A percentile compares a stretch with the other conserved stretches of the same genome.
Conservation (phyloP, 53 echinoderm and acorn worm species). For the Glandiceps talaboti region DNA sequence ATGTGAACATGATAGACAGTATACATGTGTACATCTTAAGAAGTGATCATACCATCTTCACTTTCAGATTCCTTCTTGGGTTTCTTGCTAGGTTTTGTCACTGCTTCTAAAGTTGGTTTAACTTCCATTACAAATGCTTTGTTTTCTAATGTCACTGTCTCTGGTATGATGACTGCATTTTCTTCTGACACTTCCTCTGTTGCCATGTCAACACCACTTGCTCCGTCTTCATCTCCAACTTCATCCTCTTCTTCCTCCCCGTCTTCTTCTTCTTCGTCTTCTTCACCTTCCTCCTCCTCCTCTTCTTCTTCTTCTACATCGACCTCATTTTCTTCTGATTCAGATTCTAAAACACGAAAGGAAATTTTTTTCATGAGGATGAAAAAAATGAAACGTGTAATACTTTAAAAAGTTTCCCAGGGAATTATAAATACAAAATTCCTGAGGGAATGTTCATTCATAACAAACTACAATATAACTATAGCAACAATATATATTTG, state of each 20-base stretch:
- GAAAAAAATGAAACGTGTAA: too few species aligned
- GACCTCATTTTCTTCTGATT: not conserved
- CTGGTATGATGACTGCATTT: conserved; percentile 2
- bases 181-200: conserved; percentile 25
- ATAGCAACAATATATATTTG: too few species aligned
- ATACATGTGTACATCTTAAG: too few species aligned
- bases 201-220: not conserved
- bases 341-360: too few species aligned
- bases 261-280: not conserved
- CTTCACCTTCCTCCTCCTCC: not conserved
- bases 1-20: too few species aligned
- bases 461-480: too few species aligned
- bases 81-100: conserved; percentile 8
- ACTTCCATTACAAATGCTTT: not conserved
- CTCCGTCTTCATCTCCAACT: not conserved
- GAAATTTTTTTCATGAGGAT: too few species aligned
- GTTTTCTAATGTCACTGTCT: not conserved
- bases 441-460: too few species aligned
- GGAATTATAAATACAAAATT: too few species aligned
- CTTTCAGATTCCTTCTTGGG: conserved; percentile 58
- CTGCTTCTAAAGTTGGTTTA: not conserved
- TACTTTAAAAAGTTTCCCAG: too few species aligned
- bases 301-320: not conserved
- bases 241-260: not conserved
- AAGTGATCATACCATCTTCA: conserved; percentile 46